Evolutionary conservation across 2,113 vertebrate species (phyloP).

Genomic region (Cercocebus atys): DNA sequence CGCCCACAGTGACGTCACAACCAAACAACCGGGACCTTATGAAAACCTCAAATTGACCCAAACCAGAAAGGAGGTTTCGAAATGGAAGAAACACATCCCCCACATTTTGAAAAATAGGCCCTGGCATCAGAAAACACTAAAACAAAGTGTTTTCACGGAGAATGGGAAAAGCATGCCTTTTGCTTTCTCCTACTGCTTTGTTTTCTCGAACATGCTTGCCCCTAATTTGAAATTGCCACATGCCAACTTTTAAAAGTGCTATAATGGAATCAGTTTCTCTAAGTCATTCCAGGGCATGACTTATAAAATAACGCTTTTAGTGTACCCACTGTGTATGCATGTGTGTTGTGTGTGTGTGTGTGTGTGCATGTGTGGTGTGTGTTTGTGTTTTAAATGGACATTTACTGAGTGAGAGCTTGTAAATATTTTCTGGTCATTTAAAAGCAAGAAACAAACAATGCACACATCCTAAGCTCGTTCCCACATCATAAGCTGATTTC

Average conservation of each 20-base stretch:
- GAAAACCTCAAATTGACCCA: conserved; percentile 79
- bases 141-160: conserved; percentile 45
- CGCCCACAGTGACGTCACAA: conserved; percentile 84
- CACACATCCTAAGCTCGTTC: not conserved
- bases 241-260: conserved; percentile 79
- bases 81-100: conserved; percentile 42
- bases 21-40: conserved; percentile 80
- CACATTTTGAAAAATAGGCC: not conserved
- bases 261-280: conserved; percentile 74
- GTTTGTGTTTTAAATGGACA: conserved; percentile 47
- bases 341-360: not conserved
- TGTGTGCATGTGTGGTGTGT: not conserved
- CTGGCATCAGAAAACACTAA: conserved; percentile 35
- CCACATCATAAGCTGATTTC: conserved; percentile 32
- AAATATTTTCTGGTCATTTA: conserved; percentile 64
- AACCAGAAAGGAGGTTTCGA: conserved; percentile 79
- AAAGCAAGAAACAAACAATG: conserved; percentile 59
- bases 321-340: conserved; percentile 11
- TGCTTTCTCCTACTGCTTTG: conserved; percentile 46
- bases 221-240: conserved; percentile 62
- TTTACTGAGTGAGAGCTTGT: conserved; percentile 65
- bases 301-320: conserved; percentile 67
- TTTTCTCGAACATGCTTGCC: conserved; percentile 73
- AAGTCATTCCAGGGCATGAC: conserved; percentile 68
- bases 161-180: conserved; percentile 63